Evolutionary conservation across 2,113 vertebrate genomes (phyloP), one percentile per base, ranked within the genome.

Genomic region (Mungos mungo): DNA sequence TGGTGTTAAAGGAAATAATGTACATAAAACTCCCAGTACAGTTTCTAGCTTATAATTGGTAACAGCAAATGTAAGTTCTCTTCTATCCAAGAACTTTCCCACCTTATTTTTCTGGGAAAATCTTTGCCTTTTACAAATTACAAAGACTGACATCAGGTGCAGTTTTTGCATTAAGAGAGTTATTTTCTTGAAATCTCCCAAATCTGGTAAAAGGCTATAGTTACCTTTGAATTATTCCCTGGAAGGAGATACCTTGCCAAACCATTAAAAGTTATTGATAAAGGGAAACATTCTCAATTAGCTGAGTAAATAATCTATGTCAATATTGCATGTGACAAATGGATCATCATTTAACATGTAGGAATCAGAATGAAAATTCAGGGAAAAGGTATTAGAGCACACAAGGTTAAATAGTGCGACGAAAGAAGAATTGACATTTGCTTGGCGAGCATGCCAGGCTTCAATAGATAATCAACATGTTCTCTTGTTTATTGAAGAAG

Each of bases 321-420:
- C 80, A 95, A 4, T 83, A 84, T 63, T 54, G 57, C n/a, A 74
- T 50, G 41, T 74, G 35, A 90, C 50, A 97, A 96, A 88, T 15
- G 7, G 15, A 27, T 86, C 18, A 25, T 77, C 45, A 82, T 50
- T 90, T 81, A 96, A 89, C 54, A 69, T 21, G 9, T 88, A 81
- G 54, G n/a, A 90, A 95, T 95, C 38, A 72, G 52, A 79, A 41
- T 88, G 63, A 92, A 93, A 93, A 95, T 79, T 84, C 57, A 95
- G 69, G 77, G 3, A 52, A 92, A 93, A 77, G 25, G 11, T 38
- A 63, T 83, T 79, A 94, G 29, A 63, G 52, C 14, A 92, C 69
- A 77, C 38, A 18, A 18, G 29, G 15, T 68, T 63, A 29, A 88
- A 90, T 23, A 92, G 35, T 84, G 29, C 60, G 88, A 89, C 19